Percentiles rank a stretch among this genome's conserved stretches.
phyloP scores from a whole-genome alignment of 2,113 vertebrate genomes.

The Mastomys natalensis region DNA sequence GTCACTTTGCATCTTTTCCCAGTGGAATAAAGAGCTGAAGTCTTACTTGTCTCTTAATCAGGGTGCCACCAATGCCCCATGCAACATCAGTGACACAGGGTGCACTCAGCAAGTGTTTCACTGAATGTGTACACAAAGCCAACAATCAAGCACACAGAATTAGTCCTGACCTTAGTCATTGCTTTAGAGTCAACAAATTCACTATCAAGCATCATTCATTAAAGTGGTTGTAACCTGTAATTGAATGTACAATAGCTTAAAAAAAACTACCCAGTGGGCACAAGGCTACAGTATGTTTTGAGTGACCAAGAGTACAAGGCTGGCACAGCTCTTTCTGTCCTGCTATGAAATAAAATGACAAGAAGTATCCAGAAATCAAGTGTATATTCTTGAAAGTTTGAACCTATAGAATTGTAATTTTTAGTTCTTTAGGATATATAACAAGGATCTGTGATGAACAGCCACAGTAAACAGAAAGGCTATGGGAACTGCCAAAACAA shows the following conservation, averaged over 20 bases:
- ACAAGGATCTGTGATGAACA: not conserved
- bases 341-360: not conserved
- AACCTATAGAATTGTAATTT: not conserved
- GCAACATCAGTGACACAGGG: not conserved
- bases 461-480: not conserved
- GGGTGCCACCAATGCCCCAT: not conserved
- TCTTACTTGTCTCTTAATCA: not conserved
- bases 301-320: not conserved
- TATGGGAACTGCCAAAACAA: not conserved
- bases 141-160: not conserved
- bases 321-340: not conserved
- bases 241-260: not conserved
- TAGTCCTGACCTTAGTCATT: not conserved
- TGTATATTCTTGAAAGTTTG: not conserved
- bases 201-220: not conserved
- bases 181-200: conserved; percentile 22
- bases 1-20: not conserved
- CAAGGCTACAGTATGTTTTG: not conserved
- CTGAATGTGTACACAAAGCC: not conserved
- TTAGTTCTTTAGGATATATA: not conserved
- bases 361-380: not conserved
- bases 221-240: not conserved
- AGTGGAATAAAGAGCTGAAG: not conserved
- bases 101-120: not conserved
- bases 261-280: not conserved